Percentiles rank a stretch among this genome's conserved stretches.
phyloP scores from a whole-genome alignment of 2,113 vertebrate genomes.

The Channa maculata region DNA sequence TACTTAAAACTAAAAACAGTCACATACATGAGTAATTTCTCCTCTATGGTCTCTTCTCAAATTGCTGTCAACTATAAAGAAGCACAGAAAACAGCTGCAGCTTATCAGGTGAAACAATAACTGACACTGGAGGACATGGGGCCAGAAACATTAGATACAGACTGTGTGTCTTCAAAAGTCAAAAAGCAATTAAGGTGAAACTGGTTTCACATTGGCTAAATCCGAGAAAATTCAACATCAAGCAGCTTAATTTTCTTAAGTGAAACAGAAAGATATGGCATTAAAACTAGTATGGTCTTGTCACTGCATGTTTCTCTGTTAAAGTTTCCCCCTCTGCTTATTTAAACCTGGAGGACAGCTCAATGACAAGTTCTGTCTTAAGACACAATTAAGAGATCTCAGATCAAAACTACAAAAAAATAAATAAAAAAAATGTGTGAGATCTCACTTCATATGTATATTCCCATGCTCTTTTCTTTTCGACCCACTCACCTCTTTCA shows the following conservation, averaged over 20 bases:
- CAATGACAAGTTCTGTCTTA: too few species aligned
- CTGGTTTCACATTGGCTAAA: not conserved
- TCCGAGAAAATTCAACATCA: not conserved
- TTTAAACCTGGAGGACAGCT: too few species aligned
- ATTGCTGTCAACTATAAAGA: conserved; percentile 68
- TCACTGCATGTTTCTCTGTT: too few species aligned
- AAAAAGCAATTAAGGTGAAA: conserved; percentile 18
- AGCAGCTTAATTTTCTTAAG: not conserved
- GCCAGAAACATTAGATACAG: conserved; percentile 36
- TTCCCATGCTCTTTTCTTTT: not conserved
- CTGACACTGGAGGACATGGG: conserved; percentile 41
- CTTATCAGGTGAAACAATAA: conserved; percentile 51
- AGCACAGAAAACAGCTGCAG: conserved; percentile 56
- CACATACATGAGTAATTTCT: conserved; percentile 1
- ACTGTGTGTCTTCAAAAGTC: conserved; percentile 7
- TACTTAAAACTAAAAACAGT: not conserved
- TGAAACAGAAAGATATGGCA: not conserved
- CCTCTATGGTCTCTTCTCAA: conserved; percentile 40
- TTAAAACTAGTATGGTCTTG: not conserved
- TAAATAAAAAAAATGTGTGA: not conserved
- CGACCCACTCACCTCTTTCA: conserved; percentile 85
- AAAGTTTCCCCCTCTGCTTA: too few species aligned
- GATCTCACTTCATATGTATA: not conserved
- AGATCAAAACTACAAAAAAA: not conserved
- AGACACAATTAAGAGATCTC: not conserved